These are phyloP conservation scores for Scomberomorus guttatus DNA, from an alignment of 2,797 vertebrate genomes.

Conservation along the genomic window DNA sequence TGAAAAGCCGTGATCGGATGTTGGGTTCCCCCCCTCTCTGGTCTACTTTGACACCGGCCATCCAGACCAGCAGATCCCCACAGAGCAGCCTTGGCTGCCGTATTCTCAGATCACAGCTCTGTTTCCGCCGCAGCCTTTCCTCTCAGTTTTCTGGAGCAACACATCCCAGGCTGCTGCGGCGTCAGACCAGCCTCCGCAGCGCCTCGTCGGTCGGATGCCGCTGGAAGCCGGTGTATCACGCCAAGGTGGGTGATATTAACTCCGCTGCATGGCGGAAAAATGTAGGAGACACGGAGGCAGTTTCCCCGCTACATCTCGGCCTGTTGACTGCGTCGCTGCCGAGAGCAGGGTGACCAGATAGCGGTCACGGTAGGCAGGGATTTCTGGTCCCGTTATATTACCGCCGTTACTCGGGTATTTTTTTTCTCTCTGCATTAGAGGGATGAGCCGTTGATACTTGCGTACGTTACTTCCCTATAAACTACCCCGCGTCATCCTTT, in stretches of 20 bases:
- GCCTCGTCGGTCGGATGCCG: constrained; percentile 64
- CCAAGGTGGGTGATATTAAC: constrained; percentile 64
- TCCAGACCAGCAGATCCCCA: constrained; percentile 58
- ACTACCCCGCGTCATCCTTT: constrained; percentile 5
- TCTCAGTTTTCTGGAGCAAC: constrained; percentile 55
- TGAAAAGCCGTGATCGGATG: constrained; percentile 60
- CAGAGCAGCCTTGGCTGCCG: constrained; percentile 66
- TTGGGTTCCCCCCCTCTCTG: background rate
- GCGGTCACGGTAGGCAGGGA: constrained; percentile 55
- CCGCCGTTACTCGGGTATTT: background rate
- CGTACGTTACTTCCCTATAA: background rate
- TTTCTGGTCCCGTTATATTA: constrained; percentile 41
- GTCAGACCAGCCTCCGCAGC: constrained; percentile 48
- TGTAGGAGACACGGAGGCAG: constrained; percentile 10
- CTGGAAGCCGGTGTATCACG: constrained; percentile 56
- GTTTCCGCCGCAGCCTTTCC: constrained; percentile 68
- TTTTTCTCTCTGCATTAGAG: background rate
- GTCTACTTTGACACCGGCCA: constrained; percentile 66
- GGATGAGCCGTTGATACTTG: background rate
- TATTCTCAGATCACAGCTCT: constrained; percentile 56
- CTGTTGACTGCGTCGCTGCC: constrained; percentile 81
- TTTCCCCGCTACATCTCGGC: constrained; percentile 71
- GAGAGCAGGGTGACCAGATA: constrained; percentile 48
- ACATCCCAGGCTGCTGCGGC: constrained; percentile 39
- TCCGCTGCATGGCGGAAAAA: constrained; percentile 47